Conservation (phyloP, 2,797 vertebrate genomes). For the Melanogrammus aeglefinus region DNA sequence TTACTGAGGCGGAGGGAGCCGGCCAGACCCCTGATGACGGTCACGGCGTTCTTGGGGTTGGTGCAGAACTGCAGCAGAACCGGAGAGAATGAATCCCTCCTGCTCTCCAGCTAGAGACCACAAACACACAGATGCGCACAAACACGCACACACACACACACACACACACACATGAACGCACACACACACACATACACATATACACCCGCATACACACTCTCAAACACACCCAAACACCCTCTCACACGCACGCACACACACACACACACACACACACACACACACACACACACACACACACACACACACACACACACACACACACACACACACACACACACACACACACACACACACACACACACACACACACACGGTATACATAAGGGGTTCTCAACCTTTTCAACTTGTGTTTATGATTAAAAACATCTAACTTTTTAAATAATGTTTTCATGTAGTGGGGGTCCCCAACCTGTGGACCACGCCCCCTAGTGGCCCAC, state of each 20-base stretch:
- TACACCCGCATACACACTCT: no score
- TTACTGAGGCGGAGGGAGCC: constrained; percentile 90
- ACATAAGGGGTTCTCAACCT: background rate
- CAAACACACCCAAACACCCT: no score
- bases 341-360: constrained; percentile 9
- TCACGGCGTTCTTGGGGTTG: constrained; percentile 90
- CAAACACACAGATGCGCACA: background rate
- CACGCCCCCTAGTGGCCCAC: no score
- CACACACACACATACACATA: background rate
- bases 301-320: background rate
- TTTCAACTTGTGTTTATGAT: background rate
- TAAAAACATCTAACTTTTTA: no score
- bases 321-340: background rate
- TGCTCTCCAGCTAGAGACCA: constrained; percentile 82
- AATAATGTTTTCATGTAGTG: no score
- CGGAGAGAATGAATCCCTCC: constrained; percentile 86
- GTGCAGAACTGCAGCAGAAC: constrained; percentile 92
- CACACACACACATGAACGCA: background rate
- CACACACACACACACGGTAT: constrained; percentile 8
- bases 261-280: no score
- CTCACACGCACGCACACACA: no score
- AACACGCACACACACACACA: constrained; percentile 16
- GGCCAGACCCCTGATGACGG: constrained; percentile 89
- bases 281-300: no score
- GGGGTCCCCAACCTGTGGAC: no score